phyloP scores from a whole-genome alignment of 2,888 invertebrate genomes.

The Aromia moschata region DNA sequence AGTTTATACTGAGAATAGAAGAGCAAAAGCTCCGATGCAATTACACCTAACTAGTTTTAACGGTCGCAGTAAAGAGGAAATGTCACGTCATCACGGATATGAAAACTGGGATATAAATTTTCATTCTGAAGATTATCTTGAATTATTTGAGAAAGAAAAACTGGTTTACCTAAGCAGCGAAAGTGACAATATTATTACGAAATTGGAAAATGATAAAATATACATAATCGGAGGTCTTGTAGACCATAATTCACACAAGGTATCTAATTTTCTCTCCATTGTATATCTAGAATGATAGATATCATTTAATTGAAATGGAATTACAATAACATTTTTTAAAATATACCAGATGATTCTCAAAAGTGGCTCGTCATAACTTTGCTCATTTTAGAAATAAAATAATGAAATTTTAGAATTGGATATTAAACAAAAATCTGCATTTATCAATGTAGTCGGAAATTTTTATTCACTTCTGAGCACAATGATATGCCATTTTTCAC shows the following conservation, averaged over 20 bases:
- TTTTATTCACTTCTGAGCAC: no score
- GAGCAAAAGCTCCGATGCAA: constrained; percentile 81
- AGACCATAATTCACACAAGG: constrained; percentile 96
- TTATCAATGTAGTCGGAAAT: no score
- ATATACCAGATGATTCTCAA: no score
- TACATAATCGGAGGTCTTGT: constrained; percentile 98
- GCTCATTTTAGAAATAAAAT: no score
- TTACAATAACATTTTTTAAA: no score
- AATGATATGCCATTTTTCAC: no score
- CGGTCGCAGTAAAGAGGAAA: constrained; percentile 76
- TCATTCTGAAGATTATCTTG: constrained; percentile 71
- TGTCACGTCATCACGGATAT: constrained; percentile 86
- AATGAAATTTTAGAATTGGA: no score
- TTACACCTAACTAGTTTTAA: constrained; percentile 84
- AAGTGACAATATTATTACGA: constrained; percentile 84
- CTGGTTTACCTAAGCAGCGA: constrained; percentile 94
- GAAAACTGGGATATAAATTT: constrained; percentile 91
- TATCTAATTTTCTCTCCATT: constrained; percentile 54
- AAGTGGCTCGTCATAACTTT: no score
- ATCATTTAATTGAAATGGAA: no score
- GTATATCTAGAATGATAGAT: no score
- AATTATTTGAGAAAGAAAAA: constrained; percentile 79
- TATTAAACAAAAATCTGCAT: no score
- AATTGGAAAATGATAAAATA: constrained; percentile 77
- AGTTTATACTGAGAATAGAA: constrained; percentile 90